These are phyloP conservation scores for Solea senegalensis DNA, from an alignment of 2,113 vertebrate genomes.

Conservation along the genomic window DNA sequence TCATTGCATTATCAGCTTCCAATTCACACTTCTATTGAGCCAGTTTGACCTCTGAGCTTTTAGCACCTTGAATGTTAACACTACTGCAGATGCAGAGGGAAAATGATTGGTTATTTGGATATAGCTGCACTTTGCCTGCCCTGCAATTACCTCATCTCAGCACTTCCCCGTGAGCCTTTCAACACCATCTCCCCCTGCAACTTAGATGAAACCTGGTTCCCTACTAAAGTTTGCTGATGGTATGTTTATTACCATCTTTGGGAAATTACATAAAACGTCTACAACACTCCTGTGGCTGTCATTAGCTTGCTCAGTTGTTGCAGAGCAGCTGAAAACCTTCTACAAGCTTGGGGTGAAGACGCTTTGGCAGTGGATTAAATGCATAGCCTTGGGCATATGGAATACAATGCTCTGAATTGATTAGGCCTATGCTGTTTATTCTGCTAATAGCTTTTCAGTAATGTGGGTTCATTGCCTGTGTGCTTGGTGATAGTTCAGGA, in stretches of 20 bases:
- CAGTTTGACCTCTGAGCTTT: not conserved
- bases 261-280: slow-evolving; percentile 38
- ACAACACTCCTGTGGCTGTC: slow-evolving; percentile 23
- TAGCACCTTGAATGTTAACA: not conserved
- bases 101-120: not conserved
- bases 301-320: slow-evolving; percentile 24
- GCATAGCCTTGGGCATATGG: slow-evolving; percentile 55
- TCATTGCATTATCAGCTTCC: not conserved
- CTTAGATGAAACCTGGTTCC: not conserved
- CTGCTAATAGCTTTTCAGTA: slow-evolving; percentile 75
- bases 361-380: slow-evolving; percentile 58
- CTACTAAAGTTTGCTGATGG: slow-evolving; percentile 25
- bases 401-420: slow-evolving; percentile 68
- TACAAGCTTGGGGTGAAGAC: slow-evolving; percentile 22
- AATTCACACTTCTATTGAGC: not conserved
- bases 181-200: not conserved
- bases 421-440: slow-evolving; percentile 65
- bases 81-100: not conserved
- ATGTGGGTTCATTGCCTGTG: slow-evolving; percentile 36
- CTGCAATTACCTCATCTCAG: not conserved
- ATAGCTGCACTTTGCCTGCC: not conserved
- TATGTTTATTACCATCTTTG: slow-evolving; percentile 4
- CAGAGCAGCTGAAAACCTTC: slow-evolving; percentile 42
- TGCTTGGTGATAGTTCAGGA: slow-evolving; percentile 34
- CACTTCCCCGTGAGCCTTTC: not conserved